Base-by-base conservation (phyloP, 1,140 invertebrate species). In the Aradophagus sp. region DNA sequence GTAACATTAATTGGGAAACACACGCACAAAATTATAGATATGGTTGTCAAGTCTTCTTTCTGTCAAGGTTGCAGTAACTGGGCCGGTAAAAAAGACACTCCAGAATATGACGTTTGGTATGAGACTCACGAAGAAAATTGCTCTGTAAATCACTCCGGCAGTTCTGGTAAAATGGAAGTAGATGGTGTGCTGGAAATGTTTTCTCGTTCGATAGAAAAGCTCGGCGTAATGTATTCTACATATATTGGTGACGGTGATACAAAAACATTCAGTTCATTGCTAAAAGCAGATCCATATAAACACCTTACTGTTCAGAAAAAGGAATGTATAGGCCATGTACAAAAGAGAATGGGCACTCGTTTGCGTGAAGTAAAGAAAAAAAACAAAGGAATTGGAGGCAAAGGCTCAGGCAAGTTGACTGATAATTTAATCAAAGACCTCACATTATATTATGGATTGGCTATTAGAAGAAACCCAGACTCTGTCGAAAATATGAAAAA, bases 221-320 rank as follows among this genome's bases (percentile, higher is more conserved):
- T 36, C 10, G 35, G 20, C 20, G 14, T 52, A 5, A 34, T 19
- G 12, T 50, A 50, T 27, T 7, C 19, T 7, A 48, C 31, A 10
- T 36, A 50, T 12, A 50, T 50, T 5, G 45, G 34, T 1, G 45
- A 48, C 35, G 47, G 26, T 4, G 47, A 39, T 10, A 52, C 17
- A 1, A 39, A 52, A 17, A 52, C 35, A 5, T 52, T 39, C 14
- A 27, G 6, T 5, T 13, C 34, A 0, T 8, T 39, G 1, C 5
- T 52, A 13, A 13, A 52, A 11, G 11, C 2, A 11, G 3, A 34
- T 11, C 47, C 47, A 17, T 52, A 52, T 15, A 19, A 17, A 0
- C 8, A 39, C n/a, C 0, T 39, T 1, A 19, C 26, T 29, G 35
- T 52, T 10, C 1, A 26, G 47, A 52, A 52, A 20, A 47, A 47